These are phyloP conservation scores for Cantharis nigra DNA, from an alignment of 2,888 invertebrate genomes.

Conservation along the genomic window DNA sequence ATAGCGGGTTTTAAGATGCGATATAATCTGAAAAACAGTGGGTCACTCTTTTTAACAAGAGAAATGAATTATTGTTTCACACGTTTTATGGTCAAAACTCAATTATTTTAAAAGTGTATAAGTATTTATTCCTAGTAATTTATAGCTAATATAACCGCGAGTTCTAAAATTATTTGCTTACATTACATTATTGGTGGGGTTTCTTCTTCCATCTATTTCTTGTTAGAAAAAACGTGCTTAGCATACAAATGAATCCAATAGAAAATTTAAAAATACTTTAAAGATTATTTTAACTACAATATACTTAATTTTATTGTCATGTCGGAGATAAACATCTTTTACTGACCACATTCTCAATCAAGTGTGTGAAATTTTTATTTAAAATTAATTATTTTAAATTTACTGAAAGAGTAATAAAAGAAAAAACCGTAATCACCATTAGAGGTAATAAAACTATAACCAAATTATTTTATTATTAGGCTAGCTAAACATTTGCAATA, in stretches of 20 bases:
- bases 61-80: conserved; percentile 24
- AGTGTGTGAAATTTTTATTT: neutral
- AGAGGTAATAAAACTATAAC: neutral
- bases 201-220: conserved; percentile 19
- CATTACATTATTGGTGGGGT: conserved; percentile 12
- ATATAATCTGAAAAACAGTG: conserved; percentile 2
- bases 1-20: neutral
- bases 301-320: conserved; percentile 26
- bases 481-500: neutral
- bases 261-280: conserved; percentile 21
- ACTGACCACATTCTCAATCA: neutral
- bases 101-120: conserved; percentile 27
- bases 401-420: neutral
- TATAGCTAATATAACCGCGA: conserved; percentile 19
- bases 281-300: conserved; percentile 26
- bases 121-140: conserved; percentile 24
- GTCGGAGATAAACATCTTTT: neutral
- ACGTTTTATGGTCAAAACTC: conserved; percentile 17
- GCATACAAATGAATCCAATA: conserved; percentile 28
- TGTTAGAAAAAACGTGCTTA: conserved; percentile 19
- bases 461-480: neutral
- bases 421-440: neutral
- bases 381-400: neutral
- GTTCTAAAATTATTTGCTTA: conserved; percentile 23
- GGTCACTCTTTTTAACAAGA: conserved; percentile 8